Evolutionary conservation across 2,797 vertebrate genomes (phyloP).

Genomic region (Xenops minutus): DNA sequence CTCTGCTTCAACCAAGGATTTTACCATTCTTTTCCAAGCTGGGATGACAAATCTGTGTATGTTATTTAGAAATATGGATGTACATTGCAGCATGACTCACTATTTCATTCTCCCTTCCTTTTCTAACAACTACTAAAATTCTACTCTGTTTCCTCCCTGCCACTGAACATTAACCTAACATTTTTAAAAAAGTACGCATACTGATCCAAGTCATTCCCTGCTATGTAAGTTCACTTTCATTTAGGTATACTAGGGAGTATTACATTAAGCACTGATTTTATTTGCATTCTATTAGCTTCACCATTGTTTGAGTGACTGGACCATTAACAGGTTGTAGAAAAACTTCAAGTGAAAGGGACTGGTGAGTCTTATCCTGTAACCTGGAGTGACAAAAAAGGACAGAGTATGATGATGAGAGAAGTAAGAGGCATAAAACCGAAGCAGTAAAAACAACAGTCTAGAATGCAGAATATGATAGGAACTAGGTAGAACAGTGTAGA

Average conservation of each 20-base stretch:
- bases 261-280: neutral
- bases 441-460: neutral
- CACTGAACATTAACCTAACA: neutral
- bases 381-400: neutral
- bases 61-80: neutral
- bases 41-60: neutral
- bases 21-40: neutral
- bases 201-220: neutral
- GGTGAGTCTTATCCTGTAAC: neutral
- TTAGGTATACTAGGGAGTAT: neutral
- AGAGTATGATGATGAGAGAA: neutral
- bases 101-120: neutral
- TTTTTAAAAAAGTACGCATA: neutral
- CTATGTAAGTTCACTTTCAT: neutral
- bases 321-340: neutral
- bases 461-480: neutral
- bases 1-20: neutral
- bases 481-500: neutral
- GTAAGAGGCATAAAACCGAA: neutral
- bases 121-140: neutral
- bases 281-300: neutral
- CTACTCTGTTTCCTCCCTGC: neutral
- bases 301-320: neutral
- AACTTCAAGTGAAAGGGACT: neutral
- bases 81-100: neutral